Conservation (phyloP, 2,888 invertebrate species). For the Pristionchus mayeri region DNA sequence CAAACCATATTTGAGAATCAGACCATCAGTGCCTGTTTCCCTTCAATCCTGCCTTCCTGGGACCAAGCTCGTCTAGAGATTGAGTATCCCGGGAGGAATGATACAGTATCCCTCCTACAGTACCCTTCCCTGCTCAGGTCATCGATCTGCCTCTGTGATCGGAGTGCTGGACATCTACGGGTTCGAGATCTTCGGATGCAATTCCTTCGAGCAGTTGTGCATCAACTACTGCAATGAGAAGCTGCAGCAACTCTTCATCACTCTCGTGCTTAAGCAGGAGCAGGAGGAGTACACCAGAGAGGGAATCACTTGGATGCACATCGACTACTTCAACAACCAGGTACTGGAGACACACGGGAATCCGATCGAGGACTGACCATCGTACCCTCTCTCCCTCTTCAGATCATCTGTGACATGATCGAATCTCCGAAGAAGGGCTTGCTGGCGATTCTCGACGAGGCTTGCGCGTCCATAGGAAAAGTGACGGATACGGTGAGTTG, state of each 20-base stretch:
- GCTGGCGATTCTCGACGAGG: constrained; percentile 94
- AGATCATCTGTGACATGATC: constrained; percentile 92
- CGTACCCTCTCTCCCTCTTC: background rate
- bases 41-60: too few relatives aligned
- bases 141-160: constrained; percentile 83
- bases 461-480: constrained; percentile 94
- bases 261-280: constrained; percentile 95
- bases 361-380: background rate
- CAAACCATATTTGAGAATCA: too few relatives aligned
- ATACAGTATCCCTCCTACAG: background rate
- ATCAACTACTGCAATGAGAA: constrained; percentile 99
- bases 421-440: constrained; percentile 94
- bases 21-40: too few relatives aligned
- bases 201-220: constrained; percentile 94
- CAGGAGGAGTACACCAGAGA: constrained; percentile 96
- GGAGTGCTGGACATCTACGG: constrained; percentile 98
- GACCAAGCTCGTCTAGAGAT: too few relatives aligned
- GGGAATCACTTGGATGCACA: constrained; percentile 83
- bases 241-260: constrained; percentile 96
- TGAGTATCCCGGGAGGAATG: too few relatives aligned
- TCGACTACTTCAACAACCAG: constrained; percentile 97
- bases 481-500: constrained; percentile 82
- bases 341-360: constrained; percentile 36
- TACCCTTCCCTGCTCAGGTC: background rate
- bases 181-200: constrained; percentile 96